phyloP scores from a whole-genome alignment of 2,113 vertebrate genomes.

The Herpetotheres cachinnans region DNA sequence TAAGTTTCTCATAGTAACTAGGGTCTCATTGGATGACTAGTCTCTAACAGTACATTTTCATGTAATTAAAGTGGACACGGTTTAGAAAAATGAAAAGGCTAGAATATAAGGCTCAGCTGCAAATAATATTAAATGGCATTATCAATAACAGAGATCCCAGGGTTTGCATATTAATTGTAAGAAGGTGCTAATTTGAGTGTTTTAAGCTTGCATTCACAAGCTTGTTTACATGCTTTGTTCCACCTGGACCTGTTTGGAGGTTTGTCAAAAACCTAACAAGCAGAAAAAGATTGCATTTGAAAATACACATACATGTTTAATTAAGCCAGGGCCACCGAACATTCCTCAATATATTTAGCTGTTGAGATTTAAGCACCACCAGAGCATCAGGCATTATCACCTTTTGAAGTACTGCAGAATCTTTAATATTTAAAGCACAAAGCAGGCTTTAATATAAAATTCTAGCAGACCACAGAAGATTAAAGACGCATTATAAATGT shows the following conservation, averaged over 20 bases:
- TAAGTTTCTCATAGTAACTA: conserved; percentile 51
- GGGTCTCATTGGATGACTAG: conserved; percentile 46
- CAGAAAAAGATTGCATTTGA: conserved; percentile 89
- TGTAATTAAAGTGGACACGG: conserved; percentile 73
- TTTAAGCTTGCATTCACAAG: conserved; percentile 89
- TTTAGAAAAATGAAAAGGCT: conserved; percentile 67
- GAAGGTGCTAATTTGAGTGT: conserved; percentile 94
- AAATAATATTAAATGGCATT: conserved; percentile 70
- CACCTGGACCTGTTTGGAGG: conserved; percentile 96
- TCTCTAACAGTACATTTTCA: conserved; percentile 51
- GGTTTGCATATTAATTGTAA: conserved; percentile 85
- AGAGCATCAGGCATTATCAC: conserved; percentile 87
- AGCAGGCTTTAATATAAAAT: conserved; percentile 84
- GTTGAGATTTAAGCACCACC: conserved; percentile 82
- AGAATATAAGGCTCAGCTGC: conserved; percentile 54
- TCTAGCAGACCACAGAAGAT: conserved; percentile 80
- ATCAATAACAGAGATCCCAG: conserved; percentile 74
- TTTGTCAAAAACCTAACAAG: conserved; percentile 94
- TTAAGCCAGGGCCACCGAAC: conserved; percentile 86
- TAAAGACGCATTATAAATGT: conserved; percentile 82
- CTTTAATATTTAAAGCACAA: conserved; percentile 95
- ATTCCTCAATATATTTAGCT: conserved; percentile 81
- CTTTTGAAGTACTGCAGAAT: conserved; percentile 88
- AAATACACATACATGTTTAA: conserved; percentile 97
- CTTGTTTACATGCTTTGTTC: conserved; percentile 92